These are phyloP conservation scores for Lordiphosa collinella DNA, from an alignment of 1,140 invertebrate species.

Conservation along the genomic window DNA sequence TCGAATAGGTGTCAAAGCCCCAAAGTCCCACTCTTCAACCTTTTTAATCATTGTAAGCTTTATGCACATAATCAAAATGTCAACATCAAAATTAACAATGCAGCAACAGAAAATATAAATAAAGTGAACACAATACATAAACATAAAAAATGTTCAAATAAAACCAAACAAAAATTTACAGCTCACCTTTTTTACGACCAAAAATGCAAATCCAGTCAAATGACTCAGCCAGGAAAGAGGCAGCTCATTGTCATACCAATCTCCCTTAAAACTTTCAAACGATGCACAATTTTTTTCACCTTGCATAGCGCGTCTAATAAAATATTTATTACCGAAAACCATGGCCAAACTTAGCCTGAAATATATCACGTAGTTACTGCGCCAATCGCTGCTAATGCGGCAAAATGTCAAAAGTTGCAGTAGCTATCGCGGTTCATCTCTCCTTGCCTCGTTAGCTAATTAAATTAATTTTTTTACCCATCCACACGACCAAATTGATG, in stretches of 20 bases:
- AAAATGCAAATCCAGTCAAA: conserved; percentile 54
- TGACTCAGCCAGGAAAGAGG: conserved; percentile 28
- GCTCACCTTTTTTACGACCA: conserved; percentile 34
- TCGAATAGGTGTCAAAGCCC: too few relatives aligned
- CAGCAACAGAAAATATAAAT: conserved; percentile 13
- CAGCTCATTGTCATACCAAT: conserved; percentile 10
- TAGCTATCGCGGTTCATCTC: conserved; percentile 10
- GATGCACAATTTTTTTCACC: conserved; percentile 48
- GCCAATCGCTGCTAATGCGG: conserved; percentile 48
- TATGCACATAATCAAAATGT: neutral
- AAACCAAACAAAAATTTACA: conserved; percentile 5
- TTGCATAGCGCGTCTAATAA: conserved; percentile 54
- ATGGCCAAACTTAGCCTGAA: conserved; percentile 4
- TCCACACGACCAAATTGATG: conserved; percentile 21
- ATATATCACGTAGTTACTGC: conserved; percentile 54
- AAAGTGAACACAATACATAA: conserved; percentile 46
- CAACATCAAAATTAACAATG: conserved; percentile 23
- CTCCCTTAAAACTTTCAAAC: conserved; percentile 5
- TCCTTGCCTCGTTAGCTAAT: conserved; percentile 51
- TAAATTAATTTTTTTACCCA: conserved; percentile 57
- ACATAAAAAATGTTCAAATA: too few relatives aligned
- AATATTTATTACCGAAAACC: conserved; percentile 59
- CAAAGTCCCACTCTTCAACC: too few relatives aligned
- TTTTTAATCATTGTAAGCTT: too few relatives aligned
- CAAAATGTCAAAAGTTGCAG: conserved; percentile 62